Percentiles rank a stretch among this genome's conserved stretches.
Evolutionary conservation across 2,113 vertebrate species (phyloP).

Genomic region (Phalacrocorax aristotelis): DNA sequence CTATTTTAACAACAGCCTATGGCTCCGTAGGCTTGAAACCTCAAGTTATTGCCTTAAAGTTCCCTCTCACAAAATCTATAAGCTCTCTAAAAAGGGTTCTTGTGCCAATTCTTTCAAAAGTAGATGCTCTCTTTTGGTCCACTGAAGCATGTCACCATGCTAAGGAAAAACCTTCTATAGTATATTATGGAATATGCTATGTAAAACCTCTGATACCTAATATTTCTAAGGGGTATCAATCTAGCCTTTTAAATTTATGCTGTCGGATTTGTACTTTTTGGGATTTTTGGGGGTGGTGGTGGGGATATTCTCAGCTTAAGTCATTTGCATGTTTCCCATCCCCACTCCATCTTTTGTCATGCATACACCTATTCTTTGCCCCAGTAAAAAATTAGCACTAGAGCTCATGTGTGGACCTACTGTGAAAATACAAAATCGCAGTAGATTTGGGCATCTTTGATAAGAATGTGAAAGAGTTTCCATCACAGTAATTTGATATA

Average conservation of each 20-base stretch:
- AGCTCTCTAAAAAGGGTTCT: neutral
- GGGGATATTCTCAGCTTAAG: neutral
- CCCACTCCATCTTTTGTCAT: neutral
- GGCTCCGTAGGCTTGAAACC: neutral
- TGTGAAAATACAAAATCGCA: neutral
- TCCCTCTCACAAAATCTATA: neutral
- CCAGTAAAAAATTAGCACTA: neutral
- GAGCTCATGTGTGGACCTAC: neutral
- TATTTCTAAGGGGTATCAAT: neutral
- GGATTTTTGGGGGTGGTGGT: neutral
- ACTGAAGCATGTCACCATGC: neutral
- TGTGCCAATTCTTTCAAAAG: neutral
- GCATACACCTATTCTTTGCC: rapidly evolving
- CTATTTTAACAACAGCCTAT: neutral
- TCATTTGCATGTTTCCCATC: rapidly evolving
- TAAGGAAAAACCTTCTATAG: neutral
- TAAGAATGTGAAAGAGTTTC: neutral
- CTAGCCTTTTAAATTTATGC: neutral
- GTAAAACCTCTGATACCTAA: neutral
- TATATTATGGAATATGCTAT: rapidly evolving
- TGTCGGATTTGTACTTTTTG: neutral
- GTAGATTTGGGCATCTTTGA: neutral
- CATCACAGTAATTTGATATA: no score
- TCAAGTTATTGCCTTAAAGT: neutral
- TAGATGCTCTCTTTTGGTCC: neutral